Conservation (phyloP, 2,888 invertebrate species). For the Melanophora roralis region DNA sequence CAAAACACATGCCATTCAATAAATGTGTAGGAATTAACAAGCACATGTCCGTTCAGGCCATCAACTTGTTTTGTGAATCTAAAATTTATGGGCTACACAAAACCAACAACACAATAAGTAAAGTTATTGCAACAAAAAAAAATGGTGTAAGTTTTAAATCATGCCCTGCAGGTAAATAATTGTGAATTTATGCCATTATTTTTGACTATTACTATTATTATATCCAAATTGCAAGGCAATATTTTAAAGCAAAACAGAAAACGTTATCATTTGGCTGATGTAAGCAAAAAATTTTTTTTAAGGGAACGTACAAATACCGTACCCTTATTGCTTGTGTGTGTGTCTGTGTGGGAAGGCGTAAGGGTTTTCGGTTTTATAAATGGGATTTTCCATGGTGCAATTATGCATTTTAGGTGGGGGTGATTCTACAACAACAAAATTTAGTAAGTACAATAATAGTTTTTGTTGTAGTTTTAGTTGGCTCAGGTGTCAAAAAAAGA, state of each 20-base stretch:
- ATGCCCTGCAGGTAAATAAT: conserved; percentile 46
- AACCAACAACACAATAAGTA: background rate
- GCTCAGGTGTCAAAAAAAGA: no score
- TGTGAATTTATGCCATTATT: conserved; percentile 37
- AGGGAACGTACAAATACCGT: background rate
- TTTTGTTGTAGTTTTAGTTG: no score
- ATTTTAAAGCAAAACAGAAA: conserved; percentile 26
- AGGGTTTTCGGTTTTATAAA: no score
- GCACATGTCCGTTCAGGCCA: background rate
- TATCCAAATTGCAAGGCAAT: conserved; percentile 44
- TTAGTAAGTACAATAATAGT: no score
- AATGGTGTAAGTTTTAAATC: conserved; percentile 31
- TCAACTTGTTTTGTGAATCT: background rate
- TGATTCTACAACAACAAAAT: no score
- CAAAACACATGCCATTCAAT: background rate
- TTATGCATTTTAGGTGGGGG: no score
- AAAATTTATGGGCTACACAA: conserved; percentile 25
- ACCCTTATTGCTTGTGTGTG: no score
- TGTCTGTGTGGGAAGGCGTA: no score
- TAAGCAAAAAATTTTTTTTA: conserved; percentile 16
- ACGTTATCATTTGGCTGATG: background rate
- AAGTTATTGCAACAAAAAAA: background rate
- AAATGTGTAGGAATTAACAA: background rate
- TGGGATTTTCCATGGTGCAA: no score
- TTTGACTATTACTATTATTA: conserved; percentile 34